These are phyloP conservation scores for Pseudachorutes palmiensis DNA, from an alignment of 1,140 invertebrate genomes.

Conservation along the genomic window DNA sequence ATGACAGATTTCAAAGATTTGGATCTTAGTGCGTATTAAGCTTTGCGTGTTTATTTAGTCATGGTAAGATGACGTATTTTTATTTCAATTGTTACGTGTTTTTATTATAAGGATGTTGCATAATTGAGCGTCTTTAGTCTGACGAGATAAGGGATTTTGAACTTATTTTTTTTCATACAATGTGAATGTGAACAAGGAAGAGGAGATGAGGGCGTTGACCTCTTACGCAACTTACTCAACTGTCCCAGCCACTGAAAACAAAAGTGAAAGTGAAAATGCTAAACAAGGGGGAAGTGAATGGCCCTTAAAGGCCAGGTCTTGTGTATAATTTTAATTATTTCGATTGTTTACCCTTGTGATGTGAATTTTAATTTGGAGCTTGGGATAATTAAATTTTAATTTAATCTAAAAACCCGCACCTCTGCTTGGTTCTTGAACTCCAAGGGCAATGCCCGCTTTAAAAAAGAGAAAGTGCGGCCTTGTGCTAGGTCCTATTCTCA, in stretches of 20 bases:
- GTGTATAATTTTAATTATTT: neutral
- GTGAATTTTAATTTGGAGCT: too few species aligned
- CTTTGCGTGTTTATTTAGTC: too few species aligned
- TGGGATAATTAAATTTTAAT: too few species aligned
- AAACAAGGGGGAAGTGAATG: neutral
- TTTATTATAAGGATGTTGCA: too few species aligned
- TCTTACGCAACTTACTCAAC: slow-evolving; percentile 4
- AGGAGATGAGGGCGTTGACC: slow-evolving; percentile 1
- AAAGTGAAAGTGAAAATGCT: neutral
- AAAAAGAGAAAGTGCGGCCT: slow-evolving; percentile 1
- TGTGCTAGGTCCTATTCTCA: slow-evolving; percentile 3
- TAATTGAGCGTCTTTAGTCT: too few species aligned
- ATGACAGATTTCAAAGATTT: too few species aligned
- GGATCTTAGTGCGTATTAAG: too few species aligned
- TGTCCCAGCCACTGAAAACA: too few species aligned
- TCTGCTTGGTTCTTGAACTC: too few species aligned
- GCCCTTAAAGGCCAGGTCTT: neutral
- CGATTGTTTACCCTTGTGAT: neutral
- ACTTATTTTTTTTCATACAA: neutral
- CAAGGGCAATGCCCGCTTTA: slow-evolving; percentile 29
- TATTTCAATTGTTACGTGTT: too few species aligned
- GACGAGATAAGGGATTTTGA: neutral
- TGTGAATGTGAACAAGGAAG: neutral
- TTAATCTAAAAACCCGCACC: too few species aligned
- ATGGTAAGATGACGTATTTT: too few species aligned